Evolutionary conservation across 2,797 vertebrate genomes (phyloP), one percentile per base, ranked within the genome.

Genomic region (Falco concolor): DNA sequence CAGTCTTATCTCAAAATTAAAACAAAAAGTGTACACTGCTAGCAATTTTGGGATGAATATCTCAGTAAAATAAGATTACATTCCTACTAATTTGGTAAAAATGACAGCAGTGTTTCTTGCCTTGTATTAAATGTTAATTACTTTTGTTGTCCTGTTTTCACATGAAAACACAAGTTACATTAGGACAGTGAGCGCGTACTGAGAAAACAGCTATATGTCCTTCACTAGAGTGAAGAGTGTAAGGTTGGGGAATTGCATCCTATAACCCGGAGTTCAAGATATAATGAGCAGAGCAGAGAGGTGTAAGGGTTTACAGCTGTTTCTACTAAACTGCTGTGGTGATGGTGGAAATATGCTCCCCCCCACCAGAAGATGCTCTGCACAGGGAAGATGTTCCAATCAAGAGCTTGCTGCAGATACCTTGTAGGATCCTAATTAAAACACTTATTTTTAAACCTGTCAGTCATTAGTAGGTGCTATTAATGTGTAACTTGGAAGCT

Each of bases 361-460:
- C 77, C 88, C n/a, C 25, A 57, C 7, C 59, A 63, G 54, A 96
- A 93, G 86, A 85, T 59, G 49, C 28, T 89, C 50, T 80, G 91
- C 82, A 59, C 63, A 89, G 44, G 61, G 45, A 93, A 92, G 75
- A 89, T 40, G 61, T 53, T 93, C 87, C 67, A 88, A 49, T 95
- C 67, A 92, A 93, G 92, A 87, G 42, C 32, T 93, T 83, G 92
- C 59, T 80, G 82, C 52, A 69, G 87, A 34, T 80, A 90, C 91
- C 79, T 87, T 95, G 79, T 25, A 94, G 90, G 65, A 93, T 75
- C 90, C 69, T 96, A 78, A 93, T 80, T 70, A 92, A 91, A 96
- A 84, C 73, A 91, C 40, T 93, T 95, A 89, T 97, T 97, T 97
- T 96, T 84, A 93, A 96, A 91, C 34, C 78, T 77, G 47, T 67